Base-by-base conservation (phyloP, 2,113 vertebrate genomes). In the Salvelinus sp. region DNA sequence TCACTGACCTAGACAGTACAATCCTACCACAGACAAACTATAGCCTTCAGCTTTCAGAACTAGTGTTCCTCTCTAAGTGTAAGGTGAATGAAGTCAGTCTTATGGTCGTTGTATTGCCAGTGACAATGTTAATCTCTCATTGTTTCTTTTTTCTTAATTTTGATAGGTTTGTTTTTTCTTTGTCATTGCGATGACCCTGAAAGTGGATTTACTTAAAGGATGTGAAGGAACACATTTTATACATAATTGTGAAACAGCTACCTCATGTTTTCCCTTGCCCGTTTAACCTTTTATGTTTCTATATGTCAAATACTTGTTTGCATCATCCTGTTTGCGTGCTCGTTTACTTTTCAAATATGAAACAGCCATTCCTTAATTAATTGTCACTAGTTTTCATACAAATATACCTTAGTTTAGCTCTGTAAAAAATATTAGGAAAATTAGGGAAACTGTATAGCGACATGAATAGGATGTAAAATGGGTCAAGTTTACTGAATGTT, bases 261-360 rank as follows among this genome's bases (percentile, higher is more conserved):
- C 82, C 83, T 85, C 85, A 73, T 78, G 0, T n/a, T 73, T 74
- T 76, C 13, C 64, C 13, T 12, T 62, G 23, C 16, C 65, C 30
- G 65, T 68, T 68, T 3, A 57, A 48, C 64, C 44, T 54, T 75
- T 30, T 10, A 44, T 23, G 69, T 67, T 63, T 27, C 44, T 72
- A 25, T 71, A 5, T 64, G 30, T 67, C 60, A 74, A 23, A 47
- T n/a, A 23, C 10, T 25, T 38, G 33, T 38, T 33, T 67, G 18
- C 68, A 12, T 70, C 18, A 16, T 69, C 58, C 58, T 68, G 14
- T 30, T 50, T 67, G 18, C 72, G 18, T 69, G 58, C 70, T 65
- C 38, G 74, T 80, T 73, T 65, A 73, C 50, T 22, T n/a, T 54
- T 74, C 12, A 38, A 13, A 38, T 38, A 38, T 38, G 38, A 38